Conservation (phyloP, 2,113 vertebrate genomes). For the Catharus minimus region DNA sequence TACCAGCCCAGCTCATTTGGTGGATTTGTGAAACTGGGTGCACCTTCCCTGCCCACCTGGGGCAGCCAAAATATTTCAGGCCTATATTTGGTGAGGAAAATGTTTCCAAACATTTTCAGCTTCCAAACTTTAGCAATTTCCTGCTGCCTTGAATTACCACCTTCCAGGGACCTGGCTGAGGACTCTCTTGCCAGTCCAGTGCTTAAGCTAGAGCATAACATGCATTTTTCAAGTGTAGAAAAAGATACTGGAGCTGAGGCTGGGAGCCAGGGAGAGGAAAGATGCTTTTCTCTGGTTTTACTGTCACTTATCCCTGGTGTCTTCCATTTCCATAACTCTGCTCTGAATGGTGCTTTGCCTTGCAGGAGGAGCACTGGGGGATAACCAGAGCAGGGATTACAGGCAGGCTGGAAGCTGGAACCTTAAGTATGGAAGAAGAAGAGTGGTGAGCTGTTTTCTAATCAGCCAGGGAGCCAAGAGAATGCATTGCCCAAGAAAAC, state of each 20-base stretch:
- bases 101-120: neutral
- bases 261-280: neutral
- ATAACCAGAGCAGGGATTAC: neutral
- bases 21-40: neutral
- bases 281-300: neutral
- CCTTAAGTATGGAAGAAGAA: neutral
- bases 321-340: neutral
- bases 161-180: neutral
- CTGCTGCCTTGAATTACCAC: neutral
- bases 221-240: neutral
- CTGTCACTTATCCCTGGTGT: neutral
- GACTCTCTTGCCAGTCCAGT: neutral
- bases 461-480: neutral
- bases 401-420: neutral
- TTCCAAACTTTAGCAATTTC: neutral
- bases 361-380: neutral
- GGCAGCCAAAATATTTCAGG: neutral
- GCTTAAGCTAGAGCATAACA: neutral
- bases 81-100: neutral
- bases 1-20: fast-evolving
- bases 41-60: neutral
- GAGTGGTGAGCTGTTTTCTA: neutral
- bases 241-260: neutral
- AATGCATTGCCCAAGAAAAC: neutral
- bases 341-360: neutral